Evolutionary conservation across 2,797 vertebrate species (phyloP).

Genomic region (Diplodus puntazzo): DNA sequence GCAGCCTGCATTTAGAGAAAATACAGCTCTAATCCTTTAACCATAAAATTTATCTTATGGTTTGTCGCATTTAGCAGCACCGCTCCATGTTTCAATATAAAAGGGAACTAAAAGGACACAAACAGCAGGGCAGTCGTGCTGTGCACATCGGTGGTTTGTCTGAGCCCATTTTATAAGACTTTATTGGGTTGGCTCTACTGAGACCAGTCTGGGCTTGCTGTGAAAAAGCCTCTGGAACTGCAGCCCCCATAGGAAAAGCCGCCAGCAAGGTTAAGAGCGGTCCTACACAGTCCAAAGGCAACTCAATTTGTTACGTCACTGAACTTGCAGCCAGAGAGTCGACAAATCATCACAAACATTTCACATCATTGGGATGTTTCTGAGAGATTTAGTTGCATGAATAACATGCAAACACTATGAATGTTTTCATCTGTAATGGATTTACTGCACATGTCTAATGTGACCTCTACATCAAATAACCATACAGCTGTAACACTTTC

Average conservation of each 20-base stretch:
- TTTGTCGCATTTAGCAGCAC: constrained; percentile 15
- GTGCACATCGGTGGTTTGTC: constrained; percentile 47
- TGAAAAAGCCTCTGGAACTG: constrained; percentile 48
- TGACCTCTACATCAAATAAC: constrained; percentile 21
- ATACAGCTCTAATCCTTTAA: background rate
- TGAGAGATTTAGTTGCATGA: background rate
- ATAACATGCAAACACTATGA: background rate
- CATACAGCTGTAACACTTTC: constrained; percentile 33
- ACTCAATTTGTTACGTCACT: constrained; percentile 8
- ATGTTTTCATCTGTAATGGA: constrained; percentile 8
- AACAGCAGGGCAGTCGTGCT: constrained; percentile 16
- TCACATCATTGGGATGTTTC: background rate
- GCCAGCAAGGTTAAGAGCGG: constrained; percentile 51
- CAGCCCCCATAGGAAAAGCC: constrained; percentile 30
- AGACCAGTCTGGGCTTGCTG: constrained; percentile 39
- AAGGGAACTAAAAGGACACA: constrained; percentile 34
- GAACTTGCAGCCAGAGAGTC: background rate
- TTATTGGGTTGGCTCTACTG: constrained; percentile 49
- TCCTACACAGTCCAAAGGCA: constrained; percentile 30
- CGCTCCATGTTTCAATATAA: constrained; percentile 5
- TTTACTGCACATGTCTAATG: background rate
- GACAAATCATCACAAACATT: background rate
- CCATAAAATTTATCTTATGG: background rate
- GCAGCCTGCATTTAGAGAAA: background rate
- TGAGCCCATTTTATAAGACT: constrained; percentile 46